These are phyloP conservation scores for Metridium senile DNA, from an alignment of 92 coral and sea anemone species.

Conservation along the genomic window DNA sequence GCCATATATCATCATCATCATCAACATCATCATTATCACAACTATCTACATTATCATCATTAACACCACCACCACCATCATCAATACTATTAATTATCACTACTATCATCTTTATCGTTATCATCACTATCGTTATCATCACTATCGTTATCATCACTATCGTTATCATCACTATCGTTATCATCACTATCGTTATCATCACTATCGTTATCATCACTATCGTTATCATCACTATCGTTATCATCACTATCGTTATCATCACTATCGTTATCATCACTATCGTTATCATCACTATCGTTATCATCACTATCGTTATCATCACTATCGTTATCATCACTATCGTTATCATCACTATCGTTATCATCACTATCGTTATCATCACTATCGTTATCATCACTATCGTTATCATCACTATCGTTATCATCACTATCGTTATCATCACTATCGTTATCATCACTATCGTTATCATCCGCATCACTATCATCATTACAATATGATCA, in stretches of 20 bases:
- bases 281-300: too few species aligned
- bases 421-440: background rate
- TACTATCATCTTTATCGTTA: background rate
- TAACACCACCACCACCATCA: slow-evolving; percentile 1
- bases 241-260: too few species aligned
- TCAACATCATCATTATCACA: background rate
- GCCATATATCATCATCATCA: too few species aligned
- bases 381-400: background rate
- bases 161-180: too few species aligned
- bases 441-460: background rate
- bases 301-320: too few species aligned
- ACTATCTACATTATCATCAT: background rate
- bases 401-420: background rate
- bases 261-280: too few species aligned
- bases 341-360: background rate
- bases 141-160: too few species aligned
- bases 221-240: too few species aligned
- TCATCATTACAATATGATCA: slow-evolving; percentile 7
- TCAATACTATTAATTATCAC: background rate
- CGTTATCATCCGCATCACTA: background rate
- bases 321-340: background rate
- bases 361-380: background rate
- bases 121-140: background rate
- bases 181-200: too few species aligned
- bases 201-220: too few species aligned